phyloP scores from a whole-genome alignment of 2,888 invertebrate genomes.

The Pandemis cinnamomeana region DNA sequence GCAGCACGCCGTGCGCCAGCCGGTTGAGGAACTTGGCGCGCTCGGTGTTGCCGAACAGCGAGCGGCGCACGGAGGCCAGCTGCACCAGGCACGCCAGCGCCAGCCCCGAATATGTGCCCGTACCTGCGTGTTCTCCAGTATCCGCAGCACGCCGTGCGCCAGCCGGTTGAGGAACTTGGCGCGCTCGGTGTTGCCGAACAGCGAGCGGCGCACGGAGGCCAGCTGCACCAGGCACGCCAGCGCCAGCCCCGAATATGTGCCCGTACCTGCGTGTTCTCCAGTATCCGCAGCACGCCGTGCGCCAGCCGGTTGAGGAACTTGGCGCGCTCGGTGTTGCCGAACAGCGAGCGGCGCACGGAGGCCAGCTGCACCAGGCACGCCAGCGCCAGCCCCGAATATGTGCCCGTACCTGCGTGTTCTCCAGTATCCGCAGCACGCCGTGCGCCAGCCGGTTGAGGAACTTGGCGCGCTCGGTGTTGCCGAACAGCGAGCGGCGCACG shows the following conservation, averaged over 20 bases:
- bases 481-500: slow-evolving; percentile 97
- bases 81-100: slow-evolving; percentile 98
- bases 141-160: slow-evolving; percentile 95
- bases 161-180: slow-evolving; percentile 96
- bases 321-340: slow-evolving; percentile 96
- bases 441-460: slow-evolving; percentile 96
- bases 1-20: slow-evolving; percentile 95
- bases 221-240: slow-evolving; percentile 98
- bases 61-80: slow-evolving; percentile 97
- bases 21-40: slow-evolving; percentile 96
- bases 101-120: slow-evolving; percentile 85
- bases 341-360: slow-evolving; percentile 97
- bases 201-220: slow-evolving; percentile 96
- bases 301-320: slow-evolving; percentile 96
- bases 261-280: slow-evolving; percentile 93
- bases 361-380: slow-evolving; percentile 98
- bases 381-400: slow-evolving; percentile 91
- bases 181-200: slow-evolving; percentile 97
- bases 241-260: slow-evolving; percentile 88
- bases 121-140: slow-evolving; percentile 95
- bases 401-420: slow-evolving; percentile 90
- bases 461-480: slow-evolving; percentile 95
- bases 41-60: slow-evolving; percentile 97
- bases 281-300: slow-evolving; percentile 95
- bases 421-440: slow-evolving; percentile 96